Base-by-base conservation (phyloP, 2,113 vertebrate species). In the Onychostruthus taczanowskii region DNA sequence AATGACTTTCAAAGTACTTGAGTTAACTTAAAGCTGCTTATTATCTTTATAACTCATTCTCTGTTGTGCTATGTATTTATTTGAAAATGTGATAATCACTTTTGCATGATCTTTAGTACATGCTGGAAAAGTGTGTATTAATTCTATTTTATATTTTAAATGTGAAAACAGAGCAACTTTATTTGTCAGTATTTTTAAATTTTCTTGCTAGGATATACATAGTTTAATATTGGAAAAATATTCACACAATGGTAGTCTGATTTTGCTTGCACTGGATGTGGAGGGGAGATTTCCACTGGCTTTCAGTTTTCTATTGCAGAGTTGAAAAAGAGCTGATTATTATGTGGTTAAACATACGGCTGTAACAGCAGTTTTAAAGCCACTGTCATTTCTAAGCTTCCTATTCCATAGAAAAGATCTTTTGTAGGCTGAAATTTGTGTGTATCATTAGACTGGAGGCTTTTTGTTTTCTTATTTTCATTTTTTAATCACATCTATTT, bases 21-120 rank as follows among this genome's bases (percentile, higher is more conserved):
- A 77, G 43, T 92, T 94, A 76, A 90, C 77, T 87, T 92, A 87
- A 92, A 68, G 56, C 47, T 88, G 27, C 67, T 61, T 95, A 85
- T 93, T 95, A 88, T 89, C 52, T 83, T 75, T 58, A 66, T 76
- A 88, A 83, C 4, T 74, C 22, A 9, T 43, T 94, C 66, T 91
- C 68, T 21, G 3, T 50, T 84, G 72, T 82, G 55, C 41, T 69
- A 59, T 87, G 62, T 59, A 35, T 90, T 93, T 89, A 95, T 77
- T 86, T 97, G 87, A 95, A 94, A 88, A 41, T 95, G 83, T 93
- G 76, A 47, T 90, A 74, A 86, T 58, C 50, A 50, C 46, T 92
- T 95, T 73, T 96, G 87, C 89, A 87, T 93, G 92, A 94, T 64
- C 59, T 81, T 93, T 37, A 91, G 61, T 90, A 94, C 61, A 52